Evolutionary conservation across 2,113 vertebrate genomes (phyloP), one percentile per base, ranked within the genome.

Genomic region (Larimichthys crocea): DNA sequence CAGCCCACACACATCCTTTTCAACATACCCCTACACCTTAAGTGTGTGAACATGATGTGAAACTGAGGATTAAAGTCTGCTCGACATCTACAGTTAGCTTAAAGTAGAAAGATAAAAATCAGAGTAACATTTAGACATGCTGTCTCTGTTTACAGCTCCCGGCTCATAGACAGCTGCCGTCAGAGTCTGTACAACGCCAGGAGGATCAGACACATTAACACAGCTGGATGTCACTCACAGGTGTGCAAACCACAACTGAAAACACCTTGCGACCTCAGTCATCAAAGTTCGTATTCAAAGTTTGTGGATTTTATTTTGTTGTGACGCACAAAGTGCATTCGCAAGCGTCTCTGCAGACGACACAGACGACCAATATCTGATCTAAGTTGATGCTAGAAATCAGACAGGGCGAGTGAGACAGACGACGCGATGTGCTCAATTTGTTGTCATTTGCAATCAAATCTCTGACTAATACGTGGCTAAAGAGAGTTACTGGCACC

Each of bases 1-100:
- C 69, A 20, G 56, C 84, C 74, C 69, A 90, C 86, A 76, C 83
- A 88, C 83, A 87, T 84, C 84, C 84, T 81, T 80, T 46, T 26
- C 35, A 24, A 40, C 17, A 83, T 22, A 29, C 20, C 16, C 22
- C 16, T 52, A 19, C 46, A 31, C 7, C 17, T 11, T 22, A 3
- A 3, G 29, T 9, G 14, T 55, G 44, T 3, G 3, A 62, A 15
- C 15, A 24, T 7, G 8, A n/a, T 17, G 15, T 50, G 20, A n/a
- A 52, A 46, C 19, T 19, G 8, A 3, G 55, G 20, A 20, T n/a
- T 46, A 67, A 63, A 8, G 15, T 56, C 31, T 57, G 19, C 19
- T 65, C 5, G 0, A 2, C 35, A 10, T 50, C 1, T 7, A 29
- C 52, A 55, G 12, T 14, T 24, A 65, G 1, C 2, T 50, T 10